Evolutionary conservation across 2,888 invertebrate species (phyloP).

Genomic region (Abrostola tripartita): DNA sequence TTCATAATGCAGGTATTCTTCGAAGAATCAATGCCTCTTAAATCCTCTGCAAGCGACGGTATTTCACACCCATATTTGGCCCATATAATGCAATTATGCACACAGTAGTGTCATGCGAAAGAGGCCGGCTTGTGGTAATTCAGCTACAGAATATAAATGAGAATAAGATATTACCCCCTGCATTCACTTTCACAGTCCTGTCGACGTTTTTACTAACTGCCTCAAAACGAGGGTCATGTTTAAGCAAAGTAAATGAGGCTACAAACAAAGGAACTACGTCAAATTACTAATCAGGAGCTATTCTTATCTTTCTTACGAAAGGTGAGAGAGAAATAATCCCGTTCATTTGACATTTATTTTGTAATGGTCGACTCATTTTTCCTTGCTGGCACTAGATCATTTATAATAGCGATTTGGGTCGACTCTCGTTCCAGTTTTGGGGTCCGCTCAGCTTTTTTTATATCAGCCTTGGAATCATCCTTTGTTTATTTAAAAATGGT

Average conservation of each 20-base stretch:
- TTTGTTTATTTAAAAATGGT: conserved; percentile 20
- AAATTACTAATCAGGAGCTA: conserved; percentile 40
- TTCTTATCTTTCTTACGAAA: conserved; percentile 27
- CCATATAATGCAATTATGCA: too few relatives aligned
- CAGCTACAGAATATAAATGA: too few relatives aligned
- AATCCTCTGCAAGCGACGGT: too few relatives aligned
- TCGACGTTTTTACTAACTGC: too few relatives aligned
- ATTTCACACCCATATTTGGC: too few relatives aligned
- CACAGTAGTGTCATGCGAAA: too few relatives aligned
- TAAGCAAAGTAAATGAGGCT: conserved; percentile 24
- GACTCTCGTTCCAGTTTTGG: conserved; percentile 23
- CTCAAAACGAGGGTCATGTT: too few relatives aligned
- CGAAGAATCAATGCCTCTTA: too few relatives aligned
- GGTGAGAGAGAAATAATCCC: conserved; percentile 34
- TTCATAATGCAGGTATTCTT: too few relatives aligned
- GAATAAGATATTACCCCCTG: too few relatives aligned
- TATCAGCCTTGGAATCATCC: conserved; percentile 6
- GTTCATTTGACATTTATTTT: conserved; percentile 58
- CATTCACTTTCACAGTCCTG: too few relatives aligned
- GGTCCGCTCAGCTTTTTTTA: conserved; percentile 34
- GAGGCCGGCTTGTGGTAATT: too few relatives aligned
- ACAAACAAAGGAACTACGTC: conserved; percentile 28
- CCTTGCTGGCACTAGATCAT: conserved; percentile 38
- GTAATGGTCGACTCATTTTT: conserved; percentile 46
- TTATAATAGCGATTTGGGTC: conserved; percentile 53